Evolutionary conservation across 2,113 vertebrate genomes (phyloP), one percentile per base, ranked within the genome.

Genomic region (Vulpes ferrilata): DNA sequence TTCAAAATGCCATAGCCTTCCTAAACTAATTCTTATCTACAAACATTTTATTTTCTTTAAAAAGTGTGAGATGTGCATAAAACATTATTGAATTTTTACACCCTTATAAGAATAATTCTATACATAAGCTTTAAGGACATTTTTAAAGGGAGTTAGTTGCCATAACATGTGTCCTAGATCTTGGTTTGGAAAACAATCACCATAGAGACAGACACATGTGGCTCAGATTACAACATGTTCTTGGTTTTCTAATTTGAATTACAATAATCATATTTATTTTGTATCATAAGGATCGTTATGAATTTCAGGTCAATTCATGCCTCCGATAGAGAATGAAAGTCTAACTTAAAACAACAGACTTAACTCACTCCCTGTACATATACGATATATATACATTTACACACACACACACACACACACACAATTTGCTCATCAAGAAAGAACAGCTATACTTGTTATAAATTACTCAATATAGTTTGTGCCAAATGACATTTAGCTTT

Each of bases 221-320:
- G 38, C 65, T 11, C 27, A 57, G 48, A 78, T 20, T 35, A 76
- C 27, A 85, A 20, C 57, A 53, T 25, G 43, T 38, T 92, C 32
- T 55, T 92, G 59, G 53, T 57, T 97, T 98, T 84, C 86, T 82
- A 73, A 91, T 59, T 59, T 79, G 90, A 97, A 95, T 93, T 4
- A 55, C 5, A 88, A 82, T 64, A 96, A 76, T 76, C 30, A 93
- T 38, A 23, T 25, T 76, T 88, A 76, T 88, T 88, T 93, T 59
- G 32, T 89, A 85, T 90, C 62, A 65, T 76, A 74, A 78, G 25
- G 53, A 93, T 81, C 69, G 16, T 43, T 93, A 80, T 85, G 22
- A 64, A 91, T 95, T 95, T 95, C 13, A 81, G 85, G 43, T 79
- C 59, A 95, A 86, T n/a, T 30, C 17, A 73, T 53, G n/a, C 7